A percentile compares a stretch with the other conserved stretches of the same genome.
Evolutionary conservation across 2,888 invertebrate genomes (phyloP).

Genomic region (Caenorhabditis japonica): DNA sequence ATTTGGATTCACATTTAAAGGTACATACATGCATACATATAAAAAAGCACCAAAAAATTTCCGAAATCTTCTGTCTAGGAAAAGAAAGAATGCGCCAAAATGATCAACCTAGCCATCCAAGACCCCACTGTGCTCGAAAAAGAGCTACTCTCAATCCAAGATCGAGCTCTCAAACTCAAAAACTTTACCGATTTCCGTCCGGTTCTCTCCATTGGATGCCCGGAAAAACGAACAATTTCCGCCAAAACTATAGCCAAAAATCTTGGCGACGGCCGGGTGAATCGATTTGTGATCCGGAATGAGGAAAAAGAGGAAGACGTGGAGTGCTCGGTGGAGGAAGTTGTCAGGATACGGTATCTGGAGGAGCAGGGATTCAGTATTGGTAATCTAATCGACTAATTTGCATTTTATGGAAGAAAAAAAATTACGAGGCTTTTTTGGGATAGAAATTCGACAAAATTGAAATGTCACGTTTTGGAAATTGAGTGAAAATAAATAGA

Average conservation of each 20-base stretch:
- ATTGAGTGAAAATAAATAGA: too few species aligned
- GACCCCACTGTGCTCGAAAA: slow-evolving; percentile 53
- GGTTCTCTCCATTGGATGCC: slow-evolving; percentile 28
- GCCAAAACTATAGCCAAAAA: slow-evolving; percentile 61
- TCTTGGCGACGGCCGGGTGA: slow-evolving; percentile 67
- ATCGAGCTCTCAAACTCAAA: slow-evolving; percentile 53
- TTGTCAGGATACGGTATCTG: slow-evolving; percentile 64
- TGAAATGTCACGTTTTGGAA: too few species aligned
- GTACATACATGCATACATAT: slow-evolving; percentile 1
- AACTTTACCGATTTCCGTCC: slow-evolving; percentile 15
- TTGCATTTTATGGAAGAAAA: too few species aligned
- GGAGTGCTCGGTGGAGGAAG: slow-evolving; percentile 65
- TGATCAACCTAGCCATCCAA: slow-evolving; percentile 33
- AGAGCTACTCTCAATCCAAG: slow-evolving; percentile 63
- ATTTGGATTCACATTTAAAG: slow-evolving; percentile 80
- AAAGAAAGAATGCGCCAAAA: slow-evolving; percentile 41
- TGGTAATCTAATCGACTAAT: too few species aligned
- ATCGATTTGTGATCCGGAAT: slow-evolving; percentile 61
- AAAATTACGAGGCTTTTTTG: too few species aligned
- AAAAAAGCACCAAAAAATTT: too few species aligned
- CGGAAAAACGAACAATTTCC: slow-evolving; percentile 53
- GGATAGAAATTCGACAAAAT: too few species aligned
- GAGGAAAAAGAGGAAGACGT: slow-evolving; percentile 36
- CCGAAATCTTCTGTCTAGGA: slow-evolving; percentile 21
- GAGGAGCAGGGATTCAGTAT: slow-evolving; percentile 55